A percentile compares a stretch with the other conserved stretches of the same genome.
Conservation (phyloP, 2,113 vertebrate species). For the Camelus dromedarius region DNA sequence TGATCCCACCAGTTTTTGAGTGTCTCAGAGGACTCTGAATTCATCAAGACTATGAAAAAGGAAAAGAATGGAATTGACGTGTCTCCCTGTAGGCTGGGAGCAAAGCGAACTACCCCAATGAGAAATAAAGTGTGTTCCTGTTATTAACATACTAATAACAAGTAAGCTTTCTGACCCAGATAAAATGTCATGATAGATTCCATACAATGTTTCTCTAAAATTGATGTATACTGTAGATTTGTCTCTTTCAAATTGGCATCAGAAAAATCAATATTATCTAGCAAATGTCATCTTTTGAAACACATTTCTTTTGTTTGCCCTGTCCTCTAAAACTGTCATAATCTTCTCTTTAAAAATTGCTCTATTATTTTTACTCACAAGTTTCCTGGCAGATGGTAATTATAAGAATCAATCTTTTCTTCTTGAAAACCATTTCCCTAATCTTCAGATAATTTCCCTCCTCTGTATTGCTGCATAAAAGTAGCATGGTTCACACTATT, state of each 20-base stretch:
- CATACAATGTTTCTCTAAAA: not conserved
- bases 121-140: not conserved
- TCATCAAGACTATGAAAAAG: not conserved
- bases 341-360: conserved; percentile 25
- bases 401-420: not conserved
- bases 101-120: not conserved
- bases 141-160: not conserved
- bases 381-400: not conserved
- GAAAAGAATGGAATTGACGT: not conserved
- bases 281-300: conserved; percentile 26
- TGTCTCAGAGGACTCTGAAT: not conserved
- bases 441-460: not conserved
- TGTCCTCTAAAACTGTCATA: conserved; percentile 3
- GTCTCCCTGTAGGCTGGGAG: not conserved
- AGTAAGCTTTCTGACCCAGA: not conserved
- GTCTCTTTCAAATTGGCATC: not conserved
- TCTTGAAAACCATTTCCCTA: conserved; percentile 30
- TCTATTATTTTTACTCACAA: not conserved
- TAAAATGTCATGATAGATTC: not conserved
- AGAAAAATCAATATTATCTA: conserved; percentile 49
- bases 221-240: not conserved
- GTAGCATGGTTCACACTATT: not conserved
- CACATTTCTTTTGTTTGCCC: not conserved
- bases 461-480: not conserved
- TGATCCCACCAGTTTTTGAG: not conserved